Evolutionary conservation across 2,113 vertebrate genomes (phyloP).

Genomic region (Alouatta palliata): DNA sequence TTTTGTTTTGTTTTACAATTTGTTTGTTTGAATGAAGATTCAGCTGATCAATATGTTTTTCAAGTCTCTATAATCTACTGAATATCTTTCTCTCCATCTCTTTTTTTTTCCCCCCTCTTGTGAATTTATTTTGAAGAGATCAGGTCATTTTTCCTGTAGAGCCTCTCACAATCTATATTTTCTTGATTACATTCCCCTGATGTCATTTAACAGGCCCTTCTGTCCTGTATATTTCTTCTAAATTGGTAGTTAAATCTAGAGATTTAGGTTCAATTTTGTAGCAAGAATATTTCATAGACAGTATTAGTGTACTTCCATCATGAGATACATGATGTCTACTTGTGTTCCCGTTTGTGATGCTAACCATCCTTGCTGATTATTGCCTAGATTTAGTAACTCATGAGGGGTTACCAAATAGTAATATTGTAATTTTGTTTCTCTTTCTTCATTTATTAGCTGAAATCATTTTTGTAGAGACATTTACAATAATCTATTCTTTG

Average conservation of each 20-base stretch:
- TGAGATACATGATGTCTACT: neutral
- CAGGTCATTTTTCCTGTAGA: neutral
- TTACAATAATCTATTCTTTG: neutral
- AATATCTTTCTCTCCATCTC: neutral
- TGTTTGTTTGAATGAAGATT: neutral
- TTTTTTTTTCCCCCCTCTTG: neutral
- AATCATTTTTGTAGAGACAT: neutral
- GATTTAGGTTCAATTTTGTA: neutral
- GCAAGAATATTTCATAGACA: neutral
- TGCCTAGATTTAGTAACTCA: neutral
- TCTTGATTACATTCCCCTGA: neutral
- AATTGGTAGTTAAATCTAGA: neutral
- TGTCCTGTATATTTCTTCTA: neutral
- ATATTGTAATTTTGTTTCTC: slow-evolving; percentile 16
- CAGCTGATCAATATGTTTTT: neutral
- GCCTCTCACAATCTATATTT: neutral
- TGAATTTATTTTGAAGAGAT: slow-evolving; percentile 26
- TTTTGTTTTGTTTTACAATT: slow-evolving; percentile 20
- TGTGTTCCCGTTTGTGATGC: neutral
- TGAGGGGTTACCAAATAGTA: neutral
- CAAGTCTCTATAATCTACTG: neutral
- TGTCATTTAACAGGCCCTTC: neutral
- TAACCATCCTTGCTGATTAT: neutral
- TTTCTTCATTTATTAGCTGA: neutral
- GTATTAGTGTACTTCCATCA: neutral